phyloP scores from a whole-genome alignment of 2,797 vertebrate species.

The Bothrops alternatus region DNA sequence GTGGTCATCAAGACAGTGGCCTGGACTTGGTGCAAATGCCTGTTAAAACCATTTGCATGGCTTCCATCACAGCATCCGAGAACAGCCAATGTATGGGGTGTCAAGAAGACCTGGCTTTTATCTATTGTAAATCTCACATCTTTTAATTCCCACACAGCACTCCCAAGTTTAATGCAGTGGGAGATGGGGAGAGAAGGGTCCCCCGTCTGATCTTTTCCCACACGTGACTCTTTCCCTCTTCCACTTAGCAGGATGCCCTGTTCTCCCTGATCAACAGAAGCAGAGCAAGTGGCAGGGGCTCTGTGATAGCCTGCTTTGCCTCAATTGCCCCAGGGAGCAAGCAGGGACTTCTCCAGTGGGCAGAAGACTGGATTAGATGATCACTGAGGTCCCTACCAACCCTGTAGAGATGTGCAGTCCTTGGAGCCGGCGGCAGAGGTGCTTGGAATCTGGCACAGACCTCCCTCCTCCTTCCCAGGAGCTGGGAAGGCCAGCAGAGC shows the following conservation, averaged over 20 bases:
- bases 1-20: background rate
- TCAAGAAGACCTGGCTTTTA: background rate
- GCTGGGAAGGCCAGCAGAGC: background rate
- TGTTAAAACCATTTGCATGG: background rate
- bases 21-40: background rate
- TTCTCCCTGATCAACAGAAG: background rate
- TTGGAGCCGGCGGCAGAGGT: background rate
- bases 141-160: background rate
- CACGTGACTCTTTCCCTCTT: background rate
- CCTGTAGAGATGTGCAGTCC: background rate
- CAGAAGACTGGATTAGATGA: background rate
- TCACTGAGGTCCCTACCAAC: background rate
- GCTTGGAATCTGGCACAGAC: background rate
- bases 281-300: background rate
- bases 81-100: background rate
- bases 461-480: background rate
- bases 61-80: background rate
- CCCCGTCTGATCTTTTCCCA: background rate
- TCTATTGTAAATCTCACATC: background rate
- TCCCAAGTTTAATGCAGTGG: background rate
- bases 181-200: background rate
- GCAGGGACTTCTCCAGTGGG: background rate
- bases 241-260: background rate
- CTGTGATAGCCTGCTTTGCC: background rate
- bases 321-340: background rate